A percentile compares a stretch with the other conserved stretches of the same genome.
Conservation (phyloP, 2,888 invertebrate genomes). For the Campoplex capitator region DNA sequence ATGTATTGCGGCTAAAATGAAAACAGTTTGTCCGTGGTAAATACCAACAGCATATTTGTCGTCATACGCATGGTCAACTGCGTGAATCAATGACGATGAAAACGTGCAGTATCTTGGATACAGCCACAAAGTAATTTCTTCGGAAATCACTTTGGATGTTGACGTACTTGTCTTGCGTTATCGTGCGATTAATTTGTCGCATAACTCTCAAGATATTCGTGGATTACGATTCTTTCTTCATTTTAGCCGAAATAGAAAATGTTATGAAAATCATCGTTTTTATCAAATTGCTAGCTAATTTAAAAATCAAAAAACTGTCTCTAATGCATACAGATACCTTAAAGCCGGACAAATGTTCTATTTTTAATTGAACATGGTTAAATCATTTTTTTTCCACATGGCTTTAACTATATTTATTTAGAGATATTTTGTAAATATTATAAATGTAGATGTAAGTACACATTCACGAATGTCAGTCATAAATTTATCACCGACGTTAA, state of each 20-base stretch:
- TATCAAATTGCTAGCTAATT: neutral
- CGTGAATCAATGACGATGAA: slow-evolving; percentile 69
- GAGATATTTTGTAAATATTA: neutral
- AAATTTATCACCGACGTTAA: slow-evolving; percentile 34
- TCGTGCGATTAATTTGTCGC: slow-evolving; percentile 69
- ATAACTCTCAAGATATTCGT: slow-evolving; percentile 31
- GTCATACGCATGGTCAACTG: slow-evolving; percentile 62
- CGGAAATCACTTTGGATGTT: slow-evolving; percentile 53
- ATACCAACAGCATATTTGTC: slow-evolving; percentile 37
- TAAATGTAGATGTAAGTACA: neutral
- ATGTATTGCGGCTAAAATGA: slow-evolving; percentile 11
- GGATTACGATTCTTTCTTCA: slow-evolving; percentile 26
- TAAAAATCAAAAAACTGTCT: neutral
- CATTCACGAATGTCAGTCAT: slow-evolving; percentile 7
- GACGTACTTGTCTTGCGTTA: slow-evolving; percentile 70
- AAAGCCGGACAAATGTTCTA: too few species aligned
- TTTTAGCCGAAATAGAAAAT: slow-evolving; percentile 12
- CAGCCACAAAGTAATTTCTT: neutral
- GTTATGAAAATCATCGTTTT: slow-evolving; percentile 1
- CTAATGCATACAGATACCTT: neutral
- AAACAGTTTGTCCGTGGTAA: slow-evolving; percentile 54
- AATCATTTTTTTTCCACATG: too few species aligned
- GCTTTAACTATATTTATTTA: neutral
- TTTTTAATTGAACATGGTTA: too few species aligned
- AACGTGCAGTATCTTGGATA: slow-evolving; percentile 19